Conservation (phyloP, 2,888 invertebrate genomes). For the Gonocerus acuteangulatus region DNA sequence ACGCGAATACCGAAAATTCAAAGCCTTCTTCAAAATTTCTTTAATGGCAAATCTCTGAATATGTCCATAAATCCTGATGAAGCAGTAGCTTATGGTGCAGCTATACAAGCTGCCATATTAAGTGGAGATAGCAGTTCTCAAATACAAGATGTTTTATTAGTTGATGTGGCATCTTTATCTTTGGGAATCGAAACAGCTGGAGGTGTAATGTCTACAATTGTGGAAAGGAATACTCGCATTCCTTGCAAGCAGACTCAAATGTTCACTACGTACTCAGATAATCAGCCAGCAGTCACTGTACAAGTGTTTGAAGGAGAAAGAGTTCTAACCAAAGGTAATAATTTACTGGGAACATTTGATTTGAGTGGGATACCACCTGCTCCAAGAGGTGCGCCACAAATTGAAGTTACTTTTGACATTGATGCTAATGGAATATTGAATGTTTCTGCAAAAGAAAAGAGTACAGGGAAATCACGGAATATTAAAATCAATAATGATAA, state of each 20-base stretch:
- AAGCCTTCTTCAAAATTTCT: constrained; percentile 59
- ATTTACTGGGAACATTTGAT: constrained; percentile 71
- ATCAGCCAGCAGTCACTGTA: constrained; percentile 82
- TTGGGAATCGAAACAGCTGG: constrained; percentile 71
- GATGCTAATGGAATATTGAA: constrained; percentile 39
- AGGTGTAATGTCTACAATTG: constrained; percentile 59
- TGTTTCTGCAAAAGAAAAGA: constrained; percentile 44
- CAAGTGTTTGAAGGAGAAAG: constrained; percentile 76
- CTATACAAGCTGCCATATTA: constrained; percentile 71
- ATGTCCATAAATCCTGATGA: constrained; percentile 68
- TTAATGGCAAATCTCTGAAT: constrained; percentile 60
- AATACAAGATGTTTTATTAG: constrained; percentile 64
- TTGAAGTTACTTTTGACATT: constrained; percentile 41
- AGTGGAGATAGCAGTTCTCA: constrained; percentile 50
- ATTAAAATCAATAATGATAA: constrained; percentile 48
- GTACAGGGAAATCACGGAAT: constrained; percentile 45
- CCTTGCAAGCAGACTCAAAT: constrained; percentile 54
- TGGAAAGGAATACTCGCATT: constrained; percentile 45
- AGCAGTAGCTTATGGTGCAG: constrained; percentile 76
- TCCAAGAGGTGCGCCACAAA: constrained; percentile 69
- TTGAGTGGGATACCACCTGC: constrained; percentile 67
- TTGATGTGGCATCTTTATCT: constrained; percentile 62
- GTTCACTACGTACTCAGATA: constrained; percentile 86
- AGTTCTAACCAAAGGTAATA: constrained; percentile 85
- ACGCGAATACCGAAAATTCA: constrained; percentile 45